These are phyloP conservation scores for Girardinus metallicus DNA, from an alignment of 2,797 vertebrate species.

Conservation along the genomic window DNA sequence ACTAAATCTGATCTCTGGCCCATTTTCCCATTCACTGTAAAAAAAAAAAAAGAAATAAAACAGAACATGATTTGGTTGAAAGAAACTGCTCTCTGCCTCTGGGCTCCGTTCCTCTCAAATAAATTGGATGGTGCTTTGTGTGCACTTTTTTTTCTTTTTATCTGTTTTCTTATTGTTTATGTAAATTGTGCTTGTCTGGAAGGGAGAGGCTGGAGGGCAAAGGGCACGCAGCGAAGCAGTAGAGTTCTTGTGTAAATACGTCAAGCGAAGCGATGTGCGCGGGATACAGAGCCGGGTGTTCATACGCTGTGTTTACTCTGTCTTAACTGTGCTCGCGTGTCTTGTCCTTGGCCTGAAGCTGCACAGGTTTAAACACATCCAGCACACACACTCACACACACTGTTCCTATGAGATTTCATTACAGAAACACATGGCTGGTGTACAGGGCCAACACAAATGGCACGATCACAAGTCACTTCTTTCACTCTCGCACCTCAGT, in stretches of 20 bases:
- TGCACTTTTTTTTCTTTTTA: background rate
- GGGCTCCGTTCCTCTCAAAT: conserved; percentile 22
- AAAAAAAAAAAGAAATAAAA: conserved; percentile 34
- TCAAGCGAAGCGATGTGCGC: conserved; percentile 49
- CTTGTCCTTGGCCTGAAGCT: conserved; percentile 57
- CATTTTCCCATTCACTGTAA: conserved; percentile 28
- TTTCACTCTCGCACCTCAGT: conserved; percentile 52
- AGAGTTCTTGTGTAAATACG: conserved; percentile 59
- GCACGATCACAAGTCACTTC: conserved; percentile 50
- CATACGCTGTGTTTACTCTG: conserved; percentile 32
- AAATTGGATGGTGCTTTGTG: conserved; percentile 18
- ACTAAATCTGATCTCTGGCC: conserved; percentile 46
- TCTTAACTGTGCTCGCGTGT: conserved; percentile 32
- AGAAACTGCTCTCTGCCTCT: conserved; percentile 17
- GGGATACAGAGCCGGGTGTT: conserved; percentile 32
- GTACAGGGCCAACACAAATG: conserved; percentile 61
- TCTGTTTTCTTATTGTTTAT: conserved; percentile 28
- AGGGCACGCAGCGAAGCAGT: conserved; percentile 44
- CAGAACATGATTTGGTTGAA: conserved; percentile 7
- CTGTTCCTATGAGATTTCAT: conserved; percentile 67
- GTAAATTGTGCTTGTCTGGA: conserved; percentile 29
- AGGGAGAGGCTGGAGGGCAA: conserved; percentile 42
- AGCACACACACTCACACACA: conserved; percentile 3
- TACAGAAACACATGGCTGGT: conserved; percentile 58
- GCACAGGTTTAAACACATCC: conserved; percentile 45